phyloP scores from a whole-genome alignment of 2,113 vertebrate species.

The Ptilorrhoa leucosticta region DNA sequence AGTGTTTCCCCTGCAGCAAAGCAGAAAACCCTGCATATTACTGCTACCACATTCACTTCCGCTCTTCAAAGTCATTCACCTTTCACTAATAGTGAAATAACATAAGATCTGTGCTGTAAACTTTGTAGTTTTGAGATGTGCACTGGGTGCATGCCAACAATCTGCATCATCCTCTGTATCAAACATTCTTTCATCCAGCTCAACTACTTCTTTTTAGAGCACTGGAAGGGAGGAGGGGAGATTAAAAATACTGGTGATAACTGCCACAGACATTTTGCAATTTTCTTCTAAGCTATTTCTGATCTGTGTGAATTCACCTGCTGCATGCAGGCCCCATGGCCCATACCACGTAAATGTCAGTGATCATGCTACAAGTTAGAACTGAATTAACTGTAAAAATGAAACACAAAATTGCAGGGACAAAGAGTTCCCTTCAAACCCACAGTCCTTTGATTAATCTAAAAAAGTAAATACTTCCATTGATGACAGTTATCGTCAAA shows the following conservation, averaged over 20 bases:
- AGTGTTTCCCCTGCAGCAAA: neutral
- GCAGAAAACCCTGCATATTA: neutral
- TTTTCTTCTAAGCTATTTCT: neutral
- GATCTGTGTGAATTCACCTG: neutral
- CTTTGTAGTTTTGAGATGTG: neutral
- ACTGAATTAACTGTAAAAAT: constrained; percentile 3
- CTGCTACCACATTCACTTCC: neutral
- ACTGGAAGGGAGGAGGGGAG: neutral
- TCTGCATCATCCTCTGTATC: neutral
- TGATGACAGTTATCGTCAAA: neutral
- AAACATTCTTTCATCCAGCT: neutral
- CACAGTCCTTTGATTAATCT: neutral
- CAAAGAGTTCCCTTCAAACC: neutral
- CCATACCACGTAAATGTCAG: constrained; percentile 11
- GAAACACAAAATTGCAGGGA: neutral
- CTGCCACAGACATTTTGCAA: neutral
- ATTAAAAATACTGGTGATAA: neutral
- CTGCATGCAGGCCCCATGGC: neutral
- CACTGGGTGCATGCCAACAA: neutral
- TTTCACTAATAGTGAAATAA: neutral
- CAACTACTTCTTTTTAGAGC: neutral
- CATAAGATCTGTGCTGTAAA: neutral
- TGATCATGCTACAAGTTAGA: neutral
- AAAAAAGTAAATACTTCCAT: neutral
- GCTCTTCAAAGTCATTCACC: neutral